Percentiles rank a stretch among this genome's conserved stretches.
phyloP scores from a whole-genome alignment of 1,140 invertebrate species.

The Macrostomum lignano region DNA sequence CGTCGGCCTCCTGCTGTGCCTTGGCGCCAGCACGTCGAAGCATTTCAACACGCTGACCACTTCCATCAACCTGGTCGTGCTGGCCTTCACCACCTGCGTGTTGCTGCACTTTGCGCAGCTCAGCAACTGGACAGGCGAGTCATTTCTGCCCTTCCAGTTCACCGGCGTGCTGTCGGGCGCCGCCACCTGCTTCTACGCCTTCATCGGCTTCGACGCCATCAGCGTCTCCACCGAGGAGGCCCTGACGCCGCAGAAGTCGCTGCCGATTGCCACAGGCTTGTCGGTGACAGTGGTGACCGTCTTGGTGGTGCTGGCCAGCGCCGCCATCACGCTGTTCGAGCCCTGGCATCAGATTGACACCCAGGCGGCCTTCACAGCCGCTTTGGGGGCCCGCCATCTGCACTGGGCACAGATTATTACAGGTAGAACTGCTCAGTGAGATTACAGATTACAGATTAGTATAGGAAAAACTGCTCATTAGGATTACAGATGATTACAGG shows the following conservation, averaged over 20 bases:
- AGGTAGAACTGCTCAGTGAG: too few species aligned
- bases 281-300: conserved; percentile 12
- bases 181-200: conserved; percentile 16
- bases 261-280: conserved; percentile 13
- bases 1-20: too few species aligned
- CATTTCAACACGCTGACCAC: too few species aligned
- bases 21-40: too few species aligned
- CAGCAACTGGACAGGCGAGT: too few species aligned
- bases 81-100: too few species aligned
- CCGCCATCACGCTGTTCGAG: conserved; percentile 11
- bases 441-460: too few species aligned
- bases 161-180: conserved; percentile 12
- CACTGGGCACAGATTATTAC: conserved; percentile 59
- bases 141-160: conserved; percentile 14
- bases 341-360: conserved; percentile 31
- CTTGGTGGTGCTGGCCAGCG: conserved; percentile 12
- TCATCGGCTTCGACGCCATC: conserved; percentile 32
- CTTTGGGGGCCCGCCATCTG: conserved; percentile 35
- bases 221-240: conserved; percentile 64
- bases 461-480: too few species aligned
- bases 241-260: conserved; percentile 30
- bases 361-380: conserved; percentile 50
- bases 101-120: too few species aligned
- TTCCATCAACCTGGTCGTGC: too few species aligned
- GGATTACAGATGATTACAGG: too few species aligned